Conservation (phyloP, 2,797 vertebrate species). For the Gobionotothen gibberifrons region DNA sequence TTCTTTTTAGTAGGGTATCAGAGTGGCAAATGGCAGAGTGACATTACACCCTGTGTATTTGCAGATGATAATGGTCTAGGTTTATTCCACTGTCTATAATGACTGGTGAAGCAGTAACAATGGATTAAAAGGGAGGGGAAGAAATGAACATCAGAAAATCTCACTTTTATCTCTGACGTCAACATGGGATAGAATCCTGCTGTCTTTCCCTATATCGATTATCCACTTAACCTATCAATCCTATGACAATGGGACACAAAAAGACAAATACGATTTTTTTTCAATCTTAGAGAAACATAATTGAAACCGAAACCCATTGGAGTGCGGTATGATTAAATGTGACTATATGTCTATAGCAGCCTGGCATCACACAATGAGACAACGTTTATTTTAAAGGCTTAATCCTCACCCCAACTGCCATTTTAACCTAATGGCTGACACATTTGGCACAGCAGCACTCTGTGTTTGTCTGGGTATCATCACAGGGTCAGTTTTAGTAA, state of each 20-base stretch:
- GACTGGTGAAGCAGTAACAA: constrained; percentile 10
- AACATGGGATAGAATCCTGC: constrained; percentile 21
- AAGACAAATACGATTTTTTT: background rate
- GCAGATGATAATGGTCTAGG: background rate
- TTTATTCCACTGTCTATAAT: constrained; percentile 6
- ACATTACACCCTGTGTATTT: constrained; percentile 6
- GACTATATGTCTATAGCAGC: background rate
- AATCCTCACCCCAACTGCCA: constrained; percentile 34
- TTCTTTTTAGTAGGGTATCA: background rate
- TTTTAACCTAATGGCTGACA: constrained; percentile 42
- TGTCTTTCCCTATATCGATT: constrained; percentile 7
- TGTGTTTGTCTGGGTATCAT: constrained; percentile 42
- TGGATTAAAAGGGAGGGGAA: constrained; percentile 21
- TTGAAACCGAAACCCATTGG: constrained; percentile 10
- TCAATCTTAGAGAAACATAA: background rate
- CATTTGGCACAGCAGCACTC: constrained; percentile 36
- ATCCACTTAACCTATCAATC: constrained; percentile 36
- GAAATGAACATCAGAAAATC: constrained; percentile 31
- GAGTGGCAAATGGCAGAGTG: background rate
- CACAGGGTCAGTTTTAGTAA: constrained; percentile 21
- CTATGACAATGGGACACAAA: constrained; percentile 2
- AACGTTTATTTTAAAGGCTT: constrained; percentile 10
- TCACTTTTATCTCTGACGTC: constrained; percentile 31
- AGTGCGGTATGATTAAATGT: background rate
- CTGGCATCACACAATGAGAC: background rate